Conservation (phyloP, 2,113 vertebrate species). For the Cinclus cinclus region DNA sequence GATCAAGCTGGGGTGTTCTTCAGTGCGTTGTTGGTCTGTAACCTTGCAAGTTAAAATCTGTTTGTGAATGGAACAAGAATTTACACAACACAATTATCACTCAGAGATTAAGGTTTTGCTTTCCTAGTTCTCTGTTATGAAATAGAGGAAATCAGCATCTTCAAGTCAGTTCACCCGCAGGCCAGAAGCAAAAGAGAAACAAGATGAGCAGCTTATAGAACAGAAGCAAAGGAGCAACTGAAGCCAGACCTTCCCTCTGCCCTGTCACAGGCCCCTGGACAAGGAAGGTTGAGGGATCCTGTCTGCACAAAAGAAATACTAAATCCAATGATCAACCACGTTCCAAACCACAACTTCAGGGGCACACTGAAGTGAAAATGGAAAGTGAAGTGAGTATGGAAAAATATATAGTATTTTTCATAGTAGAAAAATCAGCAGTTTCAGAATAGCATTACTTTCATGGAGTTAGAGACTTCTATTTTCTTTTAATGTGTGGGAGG, state of each 20-base stretch:
- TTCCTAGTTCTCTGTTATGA: background rate
- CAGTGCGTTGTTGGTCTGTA: background rate
- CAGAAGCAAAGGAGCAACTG: background rate
- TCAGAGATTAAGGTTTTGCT: background rate
- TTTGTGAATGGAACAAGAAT: background rate
- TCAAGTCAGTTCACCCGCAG: background rate
- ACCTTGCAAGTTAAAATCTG: background rate
- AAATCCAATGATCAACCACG: background rate
- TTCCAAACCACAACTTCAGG: background rate
- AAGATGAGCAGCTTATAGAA: background rate
- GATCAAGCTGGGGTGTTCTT: background rate
- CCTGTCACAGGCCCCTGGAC: background rate
- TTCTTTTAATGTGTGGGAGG: background rate
- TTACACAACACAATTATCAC: background rate
- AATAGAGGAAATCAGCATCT: slow-evolving; percentile 1
- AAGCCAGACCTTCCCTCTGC: background rate
- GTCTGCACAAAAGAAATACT: background rate
- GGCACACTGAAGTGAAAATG: background rate
- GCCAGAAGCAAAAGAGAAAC: slow-evolving; percentile 9
- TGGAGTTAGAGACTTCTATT: background rate
- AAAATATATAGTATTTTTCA: too few relatives aligned
- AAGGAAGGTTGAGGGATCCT: background rate
- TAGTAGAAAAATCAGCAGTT: background rate
- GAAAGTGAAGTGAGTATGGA: too few relatives aligned
- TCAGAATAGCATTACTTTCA: background rate